Conservation (phyloP, 2,113 vertebrate genomes). For the Hemiprocne comata region DNA sequence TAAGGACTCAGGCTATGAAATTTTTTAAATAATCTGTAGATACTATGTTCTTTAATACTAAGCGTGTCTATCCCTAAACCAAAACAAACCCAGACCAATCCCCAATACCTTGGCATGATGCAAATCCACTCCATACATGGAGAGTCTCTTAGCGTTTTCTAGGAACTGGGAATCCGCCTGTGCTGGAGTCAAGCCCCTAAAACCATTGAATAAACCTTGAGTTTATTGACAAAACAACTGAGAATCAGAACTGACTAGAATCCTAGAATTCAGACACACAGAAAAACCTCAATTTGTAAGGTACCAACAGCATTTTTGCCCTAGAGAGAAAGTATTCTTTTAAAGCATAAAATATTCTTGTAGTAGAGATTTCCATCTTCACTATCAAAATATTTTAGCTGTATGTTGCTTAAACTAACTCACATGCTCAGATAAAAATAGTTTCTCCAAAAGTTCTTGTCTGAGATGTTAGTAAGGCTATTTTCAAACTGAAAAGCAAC, state of each 20-base stretch:
- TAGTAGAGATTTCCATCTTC: not conserved
- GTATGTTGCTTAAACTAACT: not conserved
- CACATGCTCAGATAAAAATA: not conserved
- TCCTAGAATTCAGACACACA: not conserved
- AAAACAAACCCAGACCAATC: not conserved
- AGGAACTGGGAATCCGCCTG: constrained; percentile 94
- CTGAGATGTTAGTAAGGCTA: not conserved
- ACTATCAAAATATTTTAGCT: not conserved
- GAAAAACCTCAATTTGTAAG: not conserved
- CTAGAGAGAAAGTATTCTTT: not conserved
- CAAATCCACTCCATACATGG: constrained; percentile 98
- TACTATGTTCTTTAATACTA: not conserved
- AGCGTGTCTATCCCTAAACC: not conserved
- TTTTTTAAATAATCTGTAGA: not conserved
- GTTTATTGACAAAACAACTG: not conserved
- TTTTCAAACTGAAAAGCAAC: not conserved
- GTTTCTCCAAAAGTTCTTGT: not conserved
- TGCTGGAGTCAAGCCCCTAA: constrained; percentile 94
- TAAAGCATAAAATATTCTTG: not conserved
- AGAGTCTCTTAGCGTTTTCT: constrained; percentile 97
- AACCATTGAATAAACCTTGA: constrained; percentile 51
- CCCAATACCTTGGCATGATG: constrained; percentile 93
- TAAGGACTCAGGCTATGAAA: not conserved
- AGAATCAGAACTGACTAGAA: not conserved
- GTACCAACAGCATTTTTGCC: not conserved